Evolutionary conservation across 2,797 vertebrate genomes (phyloP), one percentile per base, ranked within the genome.

Genomic region (Darevskia mixta): DNA sequence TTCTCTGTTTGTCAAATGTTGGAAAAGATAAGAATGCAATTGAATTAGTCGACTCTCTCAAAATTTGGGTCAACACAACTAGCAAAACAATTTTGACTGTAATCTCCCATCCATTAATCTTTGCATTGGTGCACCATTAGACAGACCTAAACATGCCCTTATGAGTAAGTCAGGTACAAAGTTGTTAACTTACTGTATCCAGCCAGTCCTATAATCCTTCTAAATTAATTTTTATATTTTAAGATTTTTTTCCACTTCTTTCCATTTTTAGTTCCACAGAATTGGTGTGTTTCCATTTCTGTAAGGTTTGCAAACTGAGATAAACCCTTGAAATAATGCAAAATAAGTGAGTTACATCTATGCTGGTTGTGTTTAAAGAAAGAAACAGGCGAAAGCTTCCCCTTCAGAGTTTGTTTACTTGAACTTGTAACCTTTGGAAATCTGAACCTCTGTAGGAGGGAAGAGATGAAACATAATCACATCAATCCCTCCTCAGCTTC

Each of bases 361-460:
- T 27, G 8, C 43, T 79, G 13, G 1, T 6, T 69, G 11, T 32
- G 69, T 32, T 73, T 32, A 32, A 27, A 67, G n/a, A 13, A 17
- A 41, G 29, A 35, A 18, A 13, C 11, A 17, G 20, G 58, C 49
- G 23, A 73, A 15, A 32, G 20, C 45, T 77, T 87, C 17, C 1
- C 10, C 88, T 92, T 83, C 17, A 3, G 76, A 81, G 88, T 86
- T 92, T 66, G 25, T 83, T 93, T 92, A 64, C 5, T 76, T 79
- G 1, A 29, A 79, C n/a, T 20, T 61, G 73, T 92, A 88, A n/a
- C 32, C 80, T 32, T 13, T 13, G 32, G 77, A 23, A 61, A 35
- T 55, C 0, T 7, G 45, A 92, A 71, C 43, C 3, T 10, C 38
- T 35, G 11, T 43, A 82, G 88, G 87, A 18, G 13, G 82, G 86